Conservation (phyloP, 2,113 vertebrate genomes). For the Channa maculata region DNA sequence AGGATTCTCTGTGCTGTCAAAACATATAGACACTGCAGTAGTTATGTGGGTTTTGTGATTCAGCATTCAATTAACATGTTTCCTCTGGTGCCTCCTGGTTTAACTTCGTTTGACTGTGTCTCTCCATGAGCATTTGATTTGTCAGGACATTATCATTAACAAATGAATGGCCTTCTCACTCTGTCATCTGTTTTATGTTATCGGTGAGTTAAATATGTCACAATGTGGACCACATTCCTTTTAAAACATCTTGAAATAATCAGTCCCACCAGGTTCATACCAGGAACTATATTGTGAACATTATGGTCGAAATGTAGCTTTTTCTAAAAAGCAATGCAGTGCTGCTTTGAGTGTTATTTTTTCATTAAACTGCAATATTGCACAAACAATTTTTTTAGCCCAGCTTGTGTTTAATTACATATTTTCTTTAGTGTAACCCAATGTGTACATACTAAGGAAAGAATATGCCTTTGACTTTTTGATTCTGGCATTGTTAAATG, state of each 20-base stretch:
- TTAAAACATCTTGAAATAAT: conserved; percentile 71
- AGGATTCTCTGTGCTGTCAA: too few relatives aligned
- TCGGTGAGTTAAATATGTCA: conserved; percentile 61
- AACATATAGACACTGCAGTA: too few relatives aligned
- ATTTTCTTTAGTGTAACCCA: too few relatives aligned
- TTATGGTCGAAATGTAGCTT: not conserved
- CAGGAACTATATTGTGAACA: conserved; percentile 6
- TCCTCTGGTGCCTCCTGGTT: not conserved
- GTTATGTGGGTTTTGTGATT: conserved; percentile 1
- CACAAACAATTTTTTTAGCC: too few relatives aligned
- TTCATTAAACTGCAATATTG: too few relatives aligned
- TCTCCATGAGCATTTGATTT: not conserved
- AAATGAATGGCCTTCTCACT: conserved; percentile 23
- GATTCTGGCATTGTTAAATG: too few relatives aligned
- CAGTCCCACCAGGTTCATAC: conserved; percentile 55
- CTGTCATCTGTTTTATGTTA: conserved; percentile 65
- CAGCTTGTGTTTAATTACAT: too few relatives aligned
- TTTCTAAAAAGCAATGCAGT: too few relatives aligned
- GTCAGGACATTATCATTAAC: conserved; percentile 6
- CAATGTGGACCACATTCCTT: conserved; percentile 67
- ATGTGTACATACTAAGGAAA: too few relatives aligned
- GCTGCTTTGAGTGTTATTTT: too few relatives aligned
- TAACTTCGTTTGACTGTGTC: not conserved
- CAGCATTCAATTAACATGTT: not conserved
- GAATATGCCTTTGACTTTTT: too few relatives aligned